These are phyloP conservation scores for Podarcis lilfordi DNA, from an alignment of 2,797 vertebrate genomes.

Conservation along the genomic window DNA sequence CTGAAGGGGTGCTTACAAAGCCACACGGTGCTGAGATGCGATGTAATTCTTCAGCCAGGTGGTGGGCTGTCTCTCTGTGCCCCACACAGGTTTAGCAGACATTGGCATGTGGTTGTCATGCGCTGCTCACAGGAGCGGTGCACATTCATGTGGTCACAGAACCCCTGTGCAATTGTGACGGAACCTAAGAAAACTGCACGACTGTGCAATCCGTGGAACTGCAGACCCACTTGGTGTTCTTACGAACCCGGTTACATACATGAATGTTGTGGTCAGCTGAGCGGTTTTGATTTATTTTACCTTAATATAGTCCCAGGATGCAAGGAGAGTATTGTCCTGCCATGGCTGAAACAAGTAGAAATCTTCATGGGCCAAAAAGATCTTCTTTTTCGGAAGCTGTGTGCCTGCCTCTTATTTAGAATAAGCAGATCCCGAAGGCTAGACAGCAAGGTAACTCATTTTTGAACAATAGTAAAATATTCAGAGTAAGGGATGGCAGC, in stretches of 20 bases:
- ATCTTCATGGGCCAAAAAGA: background rate
- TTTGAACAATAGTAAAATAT: background rate
- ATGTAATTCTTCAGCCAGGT: constrained; percentile 9
- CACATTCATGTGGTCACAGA: background rate
- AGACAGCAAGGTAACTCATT: background rate
- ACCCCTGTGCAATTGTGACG: background rate
- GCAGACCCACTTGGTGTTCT: background rate
- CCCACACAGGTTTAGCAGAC: background rate
- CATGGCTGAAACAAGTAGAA: constrained; percentile 1
- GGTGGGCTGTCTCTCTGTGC: background rate
- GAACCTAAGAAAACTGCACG: background rate
- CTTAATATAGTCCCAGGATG: background rate
- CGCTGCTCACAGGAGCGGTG: background rate
- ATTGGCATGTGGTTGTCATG: background rate
- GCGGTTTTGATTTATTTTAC: background rate
- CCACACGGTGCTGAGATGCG: background rate
- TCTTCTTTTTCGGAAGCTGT: background rate
- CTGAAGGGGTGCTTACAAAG: constrained; percentile 9
- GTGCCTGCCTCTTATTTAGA: background rate
- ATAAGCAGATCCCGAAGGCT: background rate
- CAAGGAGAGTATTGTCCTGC: background rate
- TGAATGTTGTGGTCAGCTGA: background rate
- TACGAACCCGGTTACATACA: background rate
- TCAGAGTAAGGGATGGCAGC: background rate
- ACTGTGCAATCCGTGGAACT: background rate